Base-by-base conservation (phyloP, 2,797 vertebrate genomes). In the Dallia pectoralis region DNA sequence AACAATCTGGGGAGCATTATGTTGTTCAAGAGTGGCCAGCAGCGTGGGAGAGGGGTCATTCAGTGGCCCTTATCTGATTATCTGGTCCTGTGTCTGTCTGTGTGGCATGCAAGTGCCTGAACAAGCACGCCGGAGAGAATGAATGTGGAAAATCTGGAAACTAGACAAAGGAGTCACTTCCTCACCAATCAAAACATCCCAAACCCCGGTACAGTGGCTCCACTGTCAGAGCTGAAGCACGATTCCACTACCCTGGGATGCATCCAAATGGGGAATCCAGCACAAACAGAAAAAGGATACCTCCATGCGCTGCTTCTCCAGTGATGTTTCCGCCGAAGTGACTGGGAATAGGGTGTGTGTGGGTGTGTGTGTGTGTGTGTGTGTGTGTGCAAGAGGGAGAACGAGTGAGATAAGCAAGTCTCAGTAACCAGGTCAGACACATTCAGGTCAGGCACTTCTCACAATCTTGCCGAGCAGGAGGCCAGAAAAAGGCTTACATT, bases 391-490 rank as follows among this genome's bases (percentile, higher is more conserved):
- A 33, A 15, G 29, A 9, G 40, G 6, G 48, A 25, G 51, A 65
- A 47, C 70, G 77, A 56, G 75, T 80, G 70, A 1, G 48, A 66
- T 67, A 80, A 44, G 65, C 79, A 71, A 86, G 79, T 88, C 78
- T 85, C 75, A 73, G 83, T 86, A 90, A 90, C 79, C 85, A 85
- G 84, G 82, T 84, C 85, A 86, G 86, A 88, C 89, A 87, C 83
- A 90, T 88, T 88, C 75, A 82, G 91, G 89, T 89, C 90, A 90
- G 75, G 67, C 72, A 75, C 79, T 53, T 81, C 56, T 48, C 59
- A 4, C 44, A 63, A 49, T n/a, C 18, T 12, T 18, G 69, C 25
- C 40, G 48, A 53, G 32, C 25, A 27, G 56, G 53, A 62, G 49
- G 68, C 67, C 11, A 9, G 62, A 59, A 47, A 68, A 25, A 9